Conservation (phyloP, 2,113 vertebrate genomes). For the Dipodomys spectabilis region DNA sequence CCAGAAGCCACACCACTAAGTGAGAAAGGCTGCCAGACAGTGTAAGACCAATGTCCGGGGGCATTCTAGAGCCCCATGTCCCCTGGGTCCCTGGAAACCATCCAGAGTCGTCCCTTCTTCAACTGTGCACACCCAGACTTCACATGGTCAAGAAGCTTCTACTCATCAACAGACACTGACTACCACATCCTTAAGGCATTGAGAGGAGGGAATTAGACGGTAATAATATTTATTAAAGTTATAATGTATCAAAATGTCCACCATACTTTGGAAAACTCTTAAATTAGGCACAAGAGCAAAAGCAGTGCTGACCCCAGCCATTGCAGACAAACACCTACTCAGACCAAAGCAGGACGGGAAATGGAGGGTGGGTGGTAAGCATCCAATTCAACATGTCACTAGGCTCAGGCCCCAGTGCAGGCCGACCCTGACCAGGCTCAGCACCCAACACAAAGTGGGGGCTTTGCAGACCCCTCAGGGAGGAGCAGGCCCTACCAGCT, state of each 20-base stretch:
- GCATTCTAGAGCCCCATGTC: background rate
- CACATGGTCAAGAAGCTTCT: background rate
- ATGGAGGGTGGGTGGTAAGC: fast-evolving
- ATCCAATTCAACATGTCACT: fast-evolving
- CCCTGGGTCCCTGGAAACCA: background rate
- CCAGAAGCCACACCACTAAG: background rate
- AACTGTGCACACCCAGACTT: background rate
- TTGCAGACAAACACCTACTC: background rate
- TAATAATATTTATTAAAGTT: slow-evolving; percentile 32
- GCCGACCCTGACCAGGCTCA: fast-evolving
- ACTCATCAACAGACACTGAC: background rate
- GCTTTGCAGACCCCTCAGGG: background rate
- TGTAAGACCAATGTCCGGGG: background rate
- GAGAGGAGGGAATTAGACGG: background rate
- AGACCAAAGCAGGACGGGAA: background rate
- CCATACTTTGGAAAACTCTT: background rate
- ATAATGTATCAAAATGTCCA: background rate
- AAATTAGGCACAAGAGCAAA: background rate
- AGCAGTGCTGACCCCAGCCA: fast-evolving
- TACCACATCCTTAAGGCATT: slow-evolving; percentile 38
- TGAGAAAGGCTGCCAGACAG: background rate
- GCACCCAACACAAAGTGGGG: background rate
- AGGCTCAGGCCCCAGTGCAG: background rate
- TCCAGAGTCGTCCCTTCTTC: background rate
- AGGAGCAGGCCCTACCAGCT: background rate